Evolutionary conservation across 2,888 invertebrate species (phyloP), one percentile per base, ranked within the genome.

Genomic region (Drosophila barbarae): DNA sequence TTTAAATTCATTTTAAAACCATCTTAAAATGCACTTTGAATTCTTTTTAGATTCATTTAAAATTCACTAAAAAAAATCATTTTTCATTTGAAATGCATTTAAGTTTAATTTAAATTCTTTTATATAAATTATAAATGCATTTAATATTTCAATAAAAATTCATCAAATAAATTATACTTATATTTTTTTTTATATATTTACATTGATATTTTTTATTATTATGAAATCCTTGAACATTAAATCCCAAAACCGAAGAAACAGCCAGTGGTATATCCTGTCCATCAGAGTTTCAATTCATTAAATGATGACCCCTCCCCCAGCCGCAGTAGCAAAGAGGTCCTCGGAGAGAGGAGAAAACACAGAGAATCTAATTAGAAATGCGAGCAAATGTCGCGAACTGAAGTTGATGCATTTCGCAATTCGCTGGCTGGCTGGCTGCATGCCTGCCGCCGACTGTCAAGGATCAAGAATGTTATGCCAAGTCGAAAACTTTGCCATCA

Each of bases 311-410:
- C 58, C 55, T 2, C 23, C 23, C 23, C 23, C 21, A 21, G 2
- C 23, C 23, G 23, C 23, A 23, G 23, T 3, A 23, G 23, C 23
- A 4, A 23, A 23, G 5, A 23, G 3, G 23, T 23, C 23, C 23
- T 7, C 54, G 1, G n/a, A 7, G 18, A 8, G 35, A 26, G 26
- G n/a, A 15, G 35, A 9, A 26, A 7, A 30, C 46, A 12, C 12
- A 10, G n/a, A 21, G 28, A 61, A 61, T 59, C 67, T 59, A 67
- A 68, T 68, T 68, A 68, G 67, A 67, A 68, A 60, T 68, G 60
- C 49, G 50, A 50, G 49, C 44, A 36, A 68, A 60, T 68, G 68
- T 54, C 50, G 68, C 60, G 44, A 15, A 36, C 34, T 35, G 49
- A 68, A 68, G 60, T 46, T 68, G 68, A 68, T 60, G 46, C 68